A percentile compares a stretch with the other conserved stretches of the same genome.
Conservation (phyloP, 2,113 vertebrate genomes). For the Dipodomys ordii region DNA sequence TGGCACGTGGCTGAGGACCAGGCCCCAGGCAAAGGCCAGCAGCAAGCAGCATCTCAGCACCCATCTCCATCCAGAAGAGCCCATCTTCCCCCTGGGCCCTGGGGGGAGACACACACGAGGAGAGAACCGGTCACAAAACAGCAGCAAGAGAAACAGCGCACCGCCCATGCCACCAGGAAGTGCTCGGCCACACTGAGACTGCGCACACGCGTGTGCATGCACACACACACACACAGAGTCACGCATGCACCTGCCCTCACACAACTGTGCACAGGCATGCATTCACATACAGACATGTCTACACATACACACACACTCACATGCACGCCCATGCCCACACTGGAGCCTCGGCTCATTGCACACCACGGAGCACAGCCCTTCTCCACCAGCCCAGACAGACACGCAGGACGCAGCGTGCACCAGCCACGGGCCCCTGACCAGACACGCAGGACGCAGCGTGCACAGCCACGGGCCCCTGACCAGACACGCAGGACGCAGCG, state of each 20-base stretch:
- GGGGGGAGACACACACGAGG: neutral
- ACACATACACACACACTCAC: neutral
- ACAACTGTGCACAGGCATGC: neutral
- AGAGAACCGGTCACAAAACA: neutral
- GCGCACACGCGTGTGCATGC: neutral
- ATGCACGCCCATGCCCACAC: neutral
- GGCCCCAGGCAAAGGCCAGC: constrained; percentile 49
- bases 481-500: neutral
- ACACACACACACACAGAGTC: neutral
- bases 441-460: neutral
- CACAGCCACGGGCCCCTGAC: neutral
- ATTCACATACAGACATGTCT: too few relatives aligned
- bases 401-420: neutral
- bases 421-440: neutral
- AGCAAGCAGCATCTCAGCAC: constrained; percentile 80
- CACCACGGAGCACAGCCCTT: neutral
- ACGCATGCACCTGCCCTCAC: too few relatives aligned
- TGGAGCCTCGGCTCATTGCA: neutral
- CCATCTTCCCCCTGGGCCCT: constrained; percentile 77
- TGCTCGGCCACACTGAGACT: fast-evolving
- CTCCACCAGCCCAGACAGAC: neutral
- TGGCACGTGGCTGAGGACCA: constrained; percentile 42
- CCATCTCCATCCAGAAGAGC: neutral
- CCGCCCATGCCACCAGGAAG: fast-evolving
- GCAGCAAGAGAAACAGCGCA: neutral